phyloP scores from a whole-genome alignment of 2,888 invertebrate species.

The Lasius fuliginosus region DNA sequence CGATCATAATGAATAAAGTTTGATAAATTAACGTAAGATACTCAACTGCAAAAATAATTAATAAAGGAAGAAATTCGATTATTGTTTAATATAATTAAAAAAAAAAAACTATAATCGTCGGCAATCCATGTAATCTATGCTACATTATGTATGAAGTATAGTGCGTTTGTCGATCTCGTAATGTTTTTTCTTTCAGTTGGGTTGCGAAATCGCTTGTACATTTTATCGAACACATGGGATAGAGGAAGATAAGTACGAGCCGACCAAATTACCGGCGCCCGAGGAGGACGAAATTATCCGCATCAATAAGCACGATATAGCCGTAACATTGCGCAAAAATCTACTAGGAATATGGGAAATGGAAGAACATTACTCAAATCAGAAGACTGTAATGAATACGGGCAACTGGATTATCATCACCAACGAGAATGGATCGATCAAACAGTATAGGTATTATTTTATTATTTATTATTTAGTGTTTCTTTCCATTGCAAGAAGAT shows the following conservation, averaged over 20 bases:
- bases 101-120: not conserved
- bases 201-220: slow-evolving; percentile 81
- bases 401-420: slow-evolving; percentile 83
- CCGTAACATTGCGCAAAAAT: slow-evolving; percentile 79
- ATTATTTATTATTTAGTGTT: not conserved
- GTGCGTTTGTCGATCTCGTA: not conserved
- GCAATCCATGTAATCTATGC: not conserved
- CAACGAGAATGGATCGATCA: slow-evolving; percentile 78
- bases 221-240: slow-evolving; percentile 78
- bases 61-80: not conserved
- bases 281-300: slow-evolving; percentile 78
- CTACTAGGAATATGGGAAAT: slow-evolving; percentile 79
- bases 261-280: slow-evolving; percentile 83
- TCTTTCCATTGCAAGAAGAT: not conserved
- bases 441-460: slow-evolving; percentile 70
- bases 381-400: slow-evolving; percentile 75
- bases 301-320: slow-evolving; percentile 82
- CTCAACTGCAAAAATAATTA: not conserved
- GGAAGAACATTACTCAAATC: slow-evolving; percentile 78
- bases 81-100: not conserved
- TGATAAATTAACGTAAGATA: not conserved
- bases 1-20: not conserved
- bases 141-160: not conserved
- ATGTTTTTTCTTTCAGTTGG: slow-evolving; percentile 78
- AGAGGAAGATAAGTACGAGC: slow-evolving; percentile 80